Percentiles rank a stretch among this genome's conserved stretches.
phyloP scores from a whole-genome alignment of 2,113 vertebrate species.

The Pangasianodon hypophthalmus region DNA sequence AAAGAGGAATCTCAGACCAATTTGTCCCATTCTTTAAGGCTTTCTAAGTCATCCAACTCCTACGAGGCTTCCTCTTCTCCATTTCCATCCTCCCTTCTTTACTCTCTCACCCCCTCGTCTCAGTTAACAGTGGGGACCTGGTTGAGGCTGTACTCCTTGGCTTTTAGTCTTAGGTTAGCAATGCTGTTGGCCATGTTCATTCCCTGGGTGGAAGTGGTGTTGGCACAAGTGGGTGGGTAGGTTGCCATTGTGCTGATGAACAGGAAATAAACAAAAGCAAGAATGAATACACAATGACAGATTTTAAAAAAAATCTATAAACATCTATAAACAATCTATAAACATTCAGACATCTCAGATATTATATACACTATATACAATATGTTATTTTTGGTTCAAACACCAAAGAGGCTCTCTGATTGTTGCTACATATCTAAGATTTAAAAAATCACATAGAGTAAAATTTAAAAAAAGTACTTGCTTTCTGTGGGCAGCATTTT shows the following conservation, averaged over 20 bases:
- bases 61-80: conserved; percentile 24
- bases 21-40: conserved; percentile 46
- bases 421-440: not conserved
- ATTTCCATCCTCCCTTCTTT: conserved; percentile 25
- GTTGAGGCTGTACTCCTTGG: conserved; percentile 99
- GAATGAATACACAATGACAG: conserved; percentile 51
- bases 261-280: conserved; percentile 42
- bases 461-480: conserved; percentile 63
- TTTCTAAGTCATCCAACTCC: conserved; percentile 8
- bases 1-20: conserved; percentile 34
- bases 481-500: conserved; percentile 77
- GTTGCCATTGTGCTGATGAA: conserved; percentile 89
- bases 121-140: conserved; percentile 98
- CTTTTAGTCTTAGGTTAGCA: conserved; percentile 99
- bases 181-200: conserved; percentile 99
- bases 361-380: not conserved
- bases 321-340: not conserved
- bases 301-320: not conserved
- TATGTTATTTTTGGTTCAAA: not conserved
- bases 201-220: conserved; percentile 89
- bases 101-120: conserved; percentile 54
- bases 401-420: not conserved
- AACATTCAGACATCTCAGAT: not conserved
- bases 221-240: conserved; percentile 93
- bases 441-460: conserved; percentile 28